phyloP scores from a whole-genome alignment of 2,888 invertebrate genomes.

The Glyphotaelius pellucidus region DNA sequence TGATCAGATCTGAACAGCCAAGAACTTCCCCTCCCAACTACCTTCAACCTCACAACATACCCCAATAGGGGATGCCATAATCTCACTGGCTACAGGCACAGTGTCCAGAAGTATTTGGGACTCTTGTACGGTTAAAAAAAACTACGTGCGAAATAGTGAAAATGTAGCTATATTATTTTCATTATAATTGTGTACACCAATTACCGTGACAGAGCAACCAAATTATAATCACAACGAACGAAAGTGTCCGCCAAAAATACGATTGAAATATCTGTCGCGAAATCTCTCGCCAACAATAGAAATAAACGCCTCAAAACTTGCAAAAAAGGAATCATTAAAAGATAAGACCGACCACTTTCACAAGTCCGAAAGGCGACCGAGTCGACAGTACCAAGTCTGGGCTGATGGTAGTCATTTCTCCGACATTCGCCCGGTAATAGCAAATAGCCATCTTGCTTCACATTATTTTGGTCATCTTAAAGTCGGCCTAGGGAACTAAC shows the following conservation, averaged over 20 bases:
- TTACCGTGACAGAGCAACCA: no score
- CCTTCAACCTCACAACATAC: no score
- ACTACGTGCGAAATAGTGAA: neutral
- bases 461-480: constrained; percentile 47
- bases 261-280: constrained; percentile 20
- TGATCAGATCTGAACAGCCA: no score
- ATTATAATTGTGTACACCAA: neutral
- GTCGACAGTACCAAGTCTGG: neutral
- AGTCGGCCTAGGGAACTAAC: constrained; percentile 35
- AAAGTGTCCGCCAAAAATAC: neutral
- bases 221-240: neutral
- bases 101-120: no score
- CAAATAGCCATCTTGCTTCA: constrained; percentile 23
- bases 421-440: constrained; percentile 35
- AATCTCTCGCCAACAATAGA: neutral
- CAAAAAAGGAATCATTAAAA: constrained; percentile 30
- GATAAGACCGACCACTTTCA: constrained; percentile 33
- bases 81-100: no score
- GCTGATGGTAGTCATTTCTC: constrained; percentile 29
- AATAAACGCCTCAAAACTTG: neutral
- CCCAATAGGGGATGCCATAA: no score
- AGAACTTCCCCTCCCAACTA: no score
- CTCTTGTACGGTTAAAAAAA: no score
- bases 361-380: constrained; percentile 23
- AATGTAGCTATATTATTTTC: neutral